phyloP scores from a whole-genome alignment of 2,113 vertebrate species.

The Peromyscus leucopus region DNA sequence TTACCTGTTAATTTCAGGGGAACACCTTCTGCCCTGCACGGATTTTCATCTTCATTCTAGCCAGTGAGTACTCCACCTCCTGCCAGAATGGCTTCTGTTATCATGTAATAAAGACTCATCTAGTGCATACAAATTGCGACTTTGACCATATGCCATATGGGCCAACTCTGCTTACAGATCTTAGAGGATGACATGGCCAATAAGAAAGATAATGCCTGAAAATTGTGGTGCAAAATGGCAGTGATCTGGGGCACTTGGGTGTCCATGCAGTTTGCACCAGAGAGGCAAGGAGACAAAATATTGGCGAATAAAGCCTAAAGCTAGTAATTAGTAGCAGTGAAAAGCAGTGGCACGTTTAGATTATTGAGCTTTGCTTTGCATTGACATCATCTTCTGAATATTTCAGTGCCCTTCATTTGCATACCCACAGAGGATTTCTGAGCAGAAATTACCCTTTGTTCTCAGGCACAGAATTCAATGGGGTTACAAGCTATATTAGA shows the following conservation, averaged over 20 bases:
- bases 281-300: slow-evolving; percentile 84
- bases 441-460: slow-evolving; percentile 87
- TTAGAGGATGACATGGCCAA: background rate
- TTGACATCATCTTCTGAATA: slow-evolving; percentile 87
- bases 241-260: slow-evolving; percentile 52
- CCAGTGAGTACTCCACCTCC: background rate
- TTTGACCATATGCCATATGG: background rate
- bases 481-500: slow-evolving; percentile 81
- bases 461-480: slow-evolving; percentile 83
- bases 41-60: slow-evolving; percentile 38
- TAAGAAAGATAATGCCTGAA: background rate
- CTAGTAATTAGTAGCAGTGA: slow-evolving; percentile 84
- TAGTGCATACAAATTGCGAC: background rate
- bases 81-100: background rate
- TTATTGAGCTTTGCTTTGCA: slow-evolving; percentile 84
- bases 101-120: background rate
- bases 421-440: slow-evolving; percentile 86
- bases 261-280: slow-evolving; percentile 74
- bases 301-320: slow-evolving; percentile 86
- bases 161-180: background rate
- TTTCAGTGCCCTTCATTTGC: slow-evolving; percentile 88
- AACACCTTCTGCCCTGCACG: background rate
- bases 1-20: background rate
- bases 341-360: slow-evolving; percentile 83
- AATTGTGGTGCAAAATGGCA: background rate